phyloP scores from a whole-genome alignment of 2,888 invertebrate species.

The Stegana nigrithorax region DNA sequence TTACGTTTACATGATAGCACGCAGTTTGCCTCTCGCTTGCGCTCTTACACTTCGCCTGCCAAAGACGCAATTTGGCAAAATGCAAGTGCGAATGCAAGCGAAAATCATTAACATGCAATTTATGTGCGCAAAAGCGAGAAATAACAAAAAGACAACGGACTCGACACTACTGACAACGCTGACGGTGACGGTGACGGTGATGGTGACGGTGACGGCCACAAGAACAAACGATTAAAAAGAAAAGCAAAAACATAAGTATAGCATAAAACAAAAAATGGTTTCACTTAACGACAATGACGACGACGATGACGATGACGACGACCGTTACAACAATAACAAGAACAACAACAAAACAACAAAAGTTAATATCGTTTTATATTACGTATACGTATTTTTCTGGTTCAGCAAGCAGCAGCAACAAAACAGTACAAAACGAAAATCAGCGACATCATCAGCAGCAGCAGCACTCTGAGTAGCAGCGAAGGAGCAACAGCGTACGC shows the following conservation, averaged over 20 bases:
- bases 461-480: constrained; percentile 6
- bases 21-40: background rate
- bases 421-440: constrained; percentile 13
- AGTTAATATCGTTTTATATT: background rate
- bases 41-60: background rate
- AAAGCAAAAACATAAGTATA: constrained; percentile 33
- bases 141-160: constrained; percentile 55
- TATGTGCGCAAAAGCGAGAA: constrained; percentile 58
- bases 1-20: too few species aligned
- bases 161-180: too few species aligned
- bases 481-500: constrained; percentile 47
- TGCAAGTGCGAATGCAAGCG: constrained; percentile 49
- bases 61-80: background rate
- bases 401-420: constrained; percentile 33
- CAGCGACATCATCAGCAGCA: constrained; percentile 25
- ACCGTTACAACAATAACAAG: constrained; percentile 38
- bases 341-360: too few species aligned
- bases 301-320: constrained; percentile 44
- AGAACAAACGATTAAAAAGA: background rate
- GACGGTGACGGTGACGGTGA: too few species aligned
- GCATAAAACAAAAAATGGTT: constrained; percentile 58
- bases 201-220: too few species aligned
- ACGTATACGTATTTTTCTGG: constrained; percentile 49
- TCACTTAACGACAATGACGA: constrained; percentile 54
- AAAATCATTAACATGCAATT: constrained; percentile 60